Percentiles rank a stretch among this genome's conserved stretches.
Evolutionary conservation across 2,113 vertebrate genomes (phyloP).

Genomic region (Atrichornis clamosus): DNA sequence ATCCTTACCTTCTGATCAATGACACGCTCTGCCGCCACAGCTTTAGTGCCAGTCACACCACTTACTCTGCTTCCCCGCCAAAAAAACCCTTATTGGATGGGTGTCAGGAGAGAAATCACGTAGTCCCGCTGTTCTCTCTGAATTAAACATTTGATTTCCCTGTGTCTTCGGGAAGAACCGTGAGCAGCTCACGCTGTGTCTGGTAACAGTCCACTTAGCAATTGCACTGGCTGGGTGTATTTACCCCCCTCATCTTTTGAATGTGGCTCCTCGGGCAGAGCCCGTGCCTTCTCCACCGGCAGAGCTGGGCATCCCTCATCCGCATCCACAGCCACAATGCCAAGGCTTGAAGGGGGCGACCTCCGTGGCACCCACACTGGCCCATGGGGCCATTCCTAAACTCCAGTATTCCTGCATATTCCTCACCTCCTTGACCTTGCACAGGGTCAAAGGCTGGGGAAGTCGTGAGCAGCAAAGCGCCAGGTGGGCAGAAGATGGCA

Average conservation of each 20-base stretch:
- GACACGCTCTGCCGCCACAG: neutral
- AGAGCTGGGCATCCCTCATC: neutral
- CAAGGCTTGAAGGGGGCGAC: neutral
- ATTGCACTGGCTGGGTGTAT: neutral
- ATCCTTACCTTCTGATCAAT: slow-evolving; percentile 35
- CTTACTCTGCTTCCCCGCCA: slow-evolving; percentile 41
- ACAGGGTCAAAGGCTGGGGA: accelerated
- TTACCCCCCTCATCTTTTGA: neutral
- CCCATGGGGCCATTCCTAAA: neutral
- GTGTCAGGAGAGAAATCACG: neutral
- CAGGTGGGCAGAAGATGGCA: slow-evolving; percentile 39
- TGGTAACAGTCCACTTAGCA: neutral
- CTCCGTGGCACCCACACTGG: accelerated
- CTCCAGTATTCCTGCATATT: neutral
- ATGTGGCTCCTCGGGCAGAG: accelerated
- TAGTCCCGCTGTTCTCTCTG: neutral
- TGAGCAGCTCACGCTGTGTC: neutral
- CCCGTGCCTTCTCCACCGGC: neutral
- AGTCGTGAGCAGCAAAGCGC: neutral
- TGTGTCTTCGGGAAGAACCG: neutral
- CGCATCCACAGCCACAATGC: accelerated
- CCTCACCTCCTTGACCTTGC: neutral
- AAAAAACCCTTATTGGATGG: neutral
- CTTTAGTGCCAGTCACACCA: neutral
- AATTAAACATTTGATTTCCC: neutral